These are phyloP conservation scores for Otolemur crassicaudatus DNA, from an alignment of 2,797 vertebrate species.

Conservation along the genomic window DNA sequence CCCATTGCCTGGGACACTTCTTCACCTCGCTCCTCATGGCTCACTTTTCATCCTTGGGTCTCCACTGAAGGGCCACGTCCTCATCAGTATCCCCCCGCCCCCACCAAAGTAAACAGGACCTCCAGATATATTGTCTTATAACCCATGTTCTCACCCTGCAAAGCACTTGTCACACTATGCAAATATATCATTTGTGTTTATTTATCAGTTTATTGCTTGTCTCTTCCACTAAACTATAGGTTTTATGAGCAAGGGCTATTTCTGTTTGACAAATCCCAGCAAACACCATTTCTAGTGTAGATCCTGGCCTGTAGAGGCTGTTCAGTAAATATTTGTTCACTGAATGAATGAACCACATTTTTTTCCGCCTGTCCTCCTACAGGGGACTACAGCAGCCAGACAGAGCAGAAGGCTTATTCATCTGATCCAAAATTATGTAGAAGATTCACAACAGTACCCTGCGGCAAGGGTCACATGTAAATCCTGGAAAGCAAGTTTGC, in stretches of 20 bases:
- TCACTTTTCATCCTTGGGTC: background rate
- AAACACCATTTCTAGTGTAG: background rate
- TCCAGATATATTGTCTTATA: background rate
- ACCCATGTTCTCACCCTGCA: background rate
- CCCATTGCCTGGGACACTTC: background rate
- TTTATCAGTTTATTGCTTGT: background rate
- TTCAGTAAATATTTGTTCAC: background rate
- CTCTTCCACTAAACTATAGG: background rate
- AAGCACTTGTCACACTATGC: background rate
- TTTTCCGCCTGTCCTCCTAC: background rate
- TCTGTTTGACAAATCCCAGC: background rate
- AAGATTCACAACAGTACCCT: background rate
- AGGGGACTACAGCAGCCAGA: background rate
- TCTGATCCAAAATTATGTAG: background rate
- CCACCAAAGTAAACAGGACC: background rate
- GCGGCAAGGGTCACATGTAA: background rate
- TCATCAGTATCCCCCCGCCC: background rate
- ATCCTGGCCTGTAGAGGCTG: background rate
- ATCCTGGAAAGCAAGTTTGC: background rate
- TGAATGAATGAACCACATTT: background rate
- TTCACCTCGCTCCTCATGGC: background rate
- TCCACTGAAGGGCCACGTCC: background rate
- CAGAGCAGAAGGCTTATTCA: background rate
- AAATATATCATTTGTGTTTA: background rate
- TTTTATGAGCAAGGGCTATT: background rate